Percentiles rank a stretch among this genome's conserved stretches.
Evolutionary conservation across 2,113 vertebrate genomes (phyloP).

Genomic region (Spea bombifrons): DNA sequence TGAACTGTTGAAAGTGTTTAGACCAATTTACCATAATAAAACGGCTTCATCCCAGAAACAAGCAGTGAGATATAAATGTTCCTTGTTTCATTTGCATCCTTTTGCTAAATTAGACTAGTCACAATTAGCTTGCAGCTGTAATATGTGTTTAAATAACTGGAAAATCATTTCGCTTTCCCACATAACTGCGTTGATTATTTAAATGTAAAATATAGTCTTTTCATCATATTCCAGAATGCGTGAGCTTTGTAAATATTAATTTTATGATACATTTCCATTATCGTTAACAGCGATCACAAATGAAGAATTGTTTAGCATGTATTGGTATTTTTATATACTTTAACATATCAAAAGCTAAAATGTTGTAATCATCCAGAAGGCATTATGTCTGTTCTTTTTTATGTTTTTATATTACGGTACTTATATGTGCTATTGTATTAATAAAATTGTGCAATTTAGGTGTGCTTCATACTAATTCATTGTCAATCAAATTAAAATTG

Average conservation of each 20-base stretch:
- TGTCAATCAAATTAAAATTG: no score
- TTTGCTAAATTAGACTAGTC: slow-evolving; percentile 52
- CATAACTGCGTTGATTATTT: slow-evolving; percentile 52
- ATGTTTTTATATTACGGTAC: no score
- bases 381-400: no score
- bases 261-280: slow-evolving; percentile 26
- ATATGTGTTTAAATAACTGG: slow-evolving; percentile 60
- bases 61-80: slow-evolving; percentile 12
- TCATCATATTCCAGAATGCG: slow-evolving; percentile 18
- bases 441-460: no score
- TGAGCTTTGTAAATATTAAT: slow-evolving; percentile 49
- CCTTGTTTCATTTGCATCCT: slow-evolving; percentile 51
- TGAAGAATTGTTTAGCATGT: no score
- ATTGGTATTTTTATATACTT: no score
- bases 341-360: no score
- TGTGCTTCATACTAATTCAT: no score
- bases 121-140: slow-evolving; percentile 61
- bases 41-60: neutral
- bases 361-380: no score
- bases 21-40: neutral
- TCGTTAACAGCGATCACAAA: no score
- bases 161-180: slow-evolving; percentile 60
- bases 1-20: neutral
- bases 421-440: no score
- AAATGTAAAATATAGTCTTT: slow-evolving; percentile 49